Evolutionary conservation across 2,797 vertebrate species (phyloP).

Genomic region (Centropyge bicolor): DNA sequence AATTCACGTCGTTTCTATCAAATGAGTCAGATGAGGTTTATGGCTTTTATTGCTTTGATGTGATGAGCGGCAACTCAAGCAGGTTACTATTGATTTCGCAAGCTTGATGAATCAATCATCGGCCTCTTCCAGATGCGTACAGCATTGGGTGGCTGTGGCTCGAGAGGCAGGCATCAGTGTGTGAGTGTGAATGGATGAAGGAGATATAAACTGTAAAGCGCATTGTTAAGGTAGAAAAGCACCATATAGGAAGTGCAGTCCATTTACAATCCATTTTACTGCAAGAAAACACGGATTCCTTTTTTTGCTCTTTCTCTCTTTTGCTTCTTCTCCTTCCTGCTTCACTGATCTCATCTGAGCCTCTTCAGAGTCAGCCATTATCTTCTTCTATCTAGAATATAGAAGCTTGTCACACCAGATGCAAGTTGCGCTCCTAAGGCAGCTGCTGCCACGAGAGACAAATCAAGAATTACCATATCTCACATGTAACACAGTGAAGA

Average conservation of each 20-base stretch:
- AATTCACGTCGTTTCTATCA: constrained; percentile 41
- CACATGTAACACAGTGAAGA: constrained; percentile 23
- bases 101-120: constrained; percentile 77
- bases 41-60: constrained; percentile 57
- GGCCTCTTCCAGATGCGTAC: constrained; percentile 61
- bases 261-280: constrained; percentile 14
- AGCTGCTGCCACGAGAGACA: constrained; percentile 29
- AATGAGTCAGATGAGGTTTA: constrained; percentile 35
- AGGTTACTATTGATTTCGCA: constrained; percentile 73
- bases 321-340: constrained; percentile 40
- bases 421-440: constrained; percentile 17
- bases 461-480: constrained; percentile 38
- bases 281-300: constrained; percentile 44
- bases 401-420: constrained; percentile 49
- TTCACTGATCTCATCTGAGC: constrained; percentile 58
- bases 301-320: constrained; percentile 41
- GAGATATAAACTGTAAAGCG: background rate
- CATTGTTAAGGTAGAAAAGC: constrained; percentile 2
- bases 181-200: background rate
- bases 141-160: constrained; percentile 1
- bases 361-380: constrained; percentile 54
- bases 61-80: constrained; percentile 58
- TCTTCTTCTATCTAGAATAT: constrained; percentile 49
- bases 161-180: background rate
- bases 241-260: background rate